Base-by-base conservation (phyloP, 2,113 vertebrate genomes). In the Lepus timidus region DNA sequence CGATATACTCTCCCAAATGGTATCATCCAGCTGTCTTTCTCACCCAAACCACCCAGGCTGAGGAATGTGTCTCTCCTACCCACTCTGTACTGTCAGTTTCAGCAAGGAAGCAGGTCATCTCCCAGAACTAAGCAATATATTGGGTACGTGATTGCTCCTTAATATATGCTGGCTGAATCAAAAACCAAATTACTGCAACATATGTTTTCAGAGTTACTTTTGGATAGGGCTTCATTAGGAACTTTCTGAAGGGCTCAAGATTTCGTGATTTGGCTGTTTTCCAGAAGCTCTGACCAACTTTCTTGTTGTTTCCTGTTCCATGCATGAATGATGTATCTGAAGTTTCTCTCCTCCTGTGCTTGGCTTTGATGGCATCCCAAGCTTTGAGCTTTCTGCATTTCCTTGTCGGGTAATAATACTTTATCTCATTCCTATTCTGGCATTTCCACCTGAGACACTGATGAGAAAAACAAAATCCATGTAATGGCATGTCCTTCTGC, bases 301-400 rank as follows among this genome's bases (percentile, higher is more conserved):
- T 88, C 51, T 36, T 49, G 36, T 51, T 80, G 51, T 91, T 87
- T 91, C 85, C 55, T 83, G 71, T 91, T 89, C 84, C 9, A 6
- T 4, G 58, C 52, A 84, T 94, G 91, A 96, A 95, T 95, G 95
- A 91, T 76, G 27, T 27, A 49, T 89, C 94, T 94, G 86, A 93
- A 75, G 68, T 88, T 85, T 95, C 82, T 95, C 51, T 96, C 86
- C 79, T 85, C 58, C 88, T 88, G 39, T 61, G 93, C 61, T 73
- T 55, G 29, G 25, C 91, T 96, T 92, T 85, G 91, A 65, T 90
- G 93, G 64, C 16, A 25, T 13, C 86, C 71, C 86, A 86, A 29
- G 20, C 27, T 36, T 91, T n/a, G 91, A 91, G 79, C 22, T 85
- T 83, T 70, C 78, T 4, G 2, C 78, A n/a, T 95, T 55, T 86